Percentiles rank a stretch among this genome's conserved stretches.
Conservation (phyloP, 2,113 vertebrate species). For the Elachura formosa region DNA sequence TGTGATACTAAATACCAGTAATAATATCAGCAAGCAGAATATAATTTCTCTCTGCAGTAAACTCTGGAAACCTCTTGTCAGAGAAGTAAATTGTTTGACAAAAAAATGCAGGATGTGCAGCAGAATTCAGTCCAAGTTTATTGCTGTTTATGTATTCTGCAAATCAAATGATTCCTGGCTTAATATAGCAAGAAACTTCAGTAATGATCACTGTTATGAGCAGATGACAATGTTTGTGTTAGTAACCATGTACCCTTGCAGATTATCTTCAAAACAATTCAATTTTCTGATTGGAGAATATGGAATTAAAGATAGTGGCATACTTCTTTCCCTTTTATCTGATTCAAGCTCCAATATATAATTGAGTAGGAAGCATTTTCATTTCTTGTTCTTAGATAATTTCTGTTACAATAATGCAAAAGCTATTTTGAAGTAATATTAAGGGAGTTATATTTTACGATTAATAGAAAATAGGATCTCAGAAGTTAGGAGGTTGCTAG, state of each 20-base stretch:
- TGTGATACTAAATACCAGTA: not conserved
- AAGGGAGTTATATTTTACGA: not conserved
- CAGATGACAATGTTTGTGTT: not conserved
- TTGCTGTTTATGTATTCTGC: not conserved
- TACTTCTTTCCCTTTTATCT: not conserved
- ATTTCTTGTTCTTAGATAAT: not conserved
- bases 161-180: not conserved
- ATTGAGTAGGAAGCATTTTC: not conserved
- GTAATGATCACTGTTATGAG: not conserved
- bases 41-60: not conserved
- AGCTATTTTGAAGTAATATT: not conserved
- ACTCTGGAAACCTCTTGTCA: not conserved
- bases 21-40: not conserved
- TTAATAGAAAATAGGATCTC: not conserved
- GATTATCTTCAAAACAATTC: not conserved
- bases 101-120: not conserved
- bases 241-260: not conserved
- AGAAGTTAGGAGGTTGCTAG: not conserved
- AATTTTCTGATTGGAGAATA: not conserved
- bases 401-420: not conserved
- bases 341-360: not conserved
- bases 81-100: conserved; percentile 10
- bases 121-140: not conserved
- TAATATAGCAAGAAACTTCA: not conserved
- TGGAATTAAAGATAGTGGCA: not conserved